phyloP scores from a whole-genome alignment of 1,140 invertebrate genomes.

The Drosophila mayri region DNA sequence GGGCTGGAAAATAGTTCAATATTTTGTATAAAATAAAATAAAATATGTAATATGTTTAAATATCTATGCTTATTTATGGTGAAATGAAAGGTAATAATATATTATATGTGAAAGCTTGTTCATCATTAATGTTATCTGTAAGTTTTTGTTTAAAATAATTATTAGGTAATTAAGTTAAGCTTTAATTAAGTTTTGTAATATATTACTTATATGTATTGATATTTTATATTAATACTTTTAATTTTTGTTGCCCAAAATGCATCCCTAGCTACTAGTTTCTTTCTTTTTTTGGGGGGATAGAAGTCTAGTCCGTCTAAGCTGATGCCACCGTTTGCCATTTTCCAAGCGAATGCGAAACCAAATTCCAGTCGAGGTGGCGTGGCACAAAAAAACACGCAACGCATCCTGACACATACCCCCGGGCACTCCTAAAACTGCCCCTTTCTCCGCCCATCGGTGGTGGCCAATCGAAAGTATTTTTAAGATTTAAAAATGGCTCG shows the following conservation, averaged over 20 bases:
- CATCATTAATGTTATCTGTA: too few species aligned
- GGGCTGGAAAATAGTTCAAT: not conserved
- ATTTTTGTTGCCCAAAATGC: not conserved
- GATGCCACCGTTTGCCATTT: constrained; percentile 54
- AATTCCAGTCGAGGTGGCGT: constrained; percentile 64
- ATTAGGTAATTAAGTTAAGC: too few species aligned
- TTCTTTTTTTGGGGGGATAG: constrained; percentile 2
- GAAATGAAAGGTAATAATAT: not conserved
- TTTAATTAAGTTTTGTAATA: too few species aligned
- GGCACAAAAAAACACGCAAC: constrained; percentile 72
- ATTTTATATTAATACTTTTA: not conserved
- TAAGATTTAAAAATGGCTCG: constrained; percentile 69
- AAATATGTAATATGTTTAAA: not conserved
- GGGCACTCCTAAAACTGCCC: not conserved
- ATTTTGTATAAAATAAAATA: not conserved
- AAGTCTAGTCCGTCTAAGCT: constrained; percentile 30
- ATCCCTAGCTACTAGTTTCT: constrained; percentile 1
- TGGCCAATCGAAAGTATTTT: constrained; percentile 56
- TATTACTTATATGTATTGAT: not conserved
- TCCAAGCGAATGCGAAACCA: constrained; percentile 77
- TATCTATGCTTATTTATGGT: not conserved
- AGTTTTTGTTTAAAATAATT: too few species aligned
- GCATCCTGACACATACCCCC: constrained; percentile 58
- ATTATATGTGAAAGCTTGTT: too few species aligned
- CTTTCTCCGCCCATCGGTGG: not conserved